Base-by-base conservation (phyloP, 2,113 vertebrate genomes). In the Perca flavescens region DNA sequence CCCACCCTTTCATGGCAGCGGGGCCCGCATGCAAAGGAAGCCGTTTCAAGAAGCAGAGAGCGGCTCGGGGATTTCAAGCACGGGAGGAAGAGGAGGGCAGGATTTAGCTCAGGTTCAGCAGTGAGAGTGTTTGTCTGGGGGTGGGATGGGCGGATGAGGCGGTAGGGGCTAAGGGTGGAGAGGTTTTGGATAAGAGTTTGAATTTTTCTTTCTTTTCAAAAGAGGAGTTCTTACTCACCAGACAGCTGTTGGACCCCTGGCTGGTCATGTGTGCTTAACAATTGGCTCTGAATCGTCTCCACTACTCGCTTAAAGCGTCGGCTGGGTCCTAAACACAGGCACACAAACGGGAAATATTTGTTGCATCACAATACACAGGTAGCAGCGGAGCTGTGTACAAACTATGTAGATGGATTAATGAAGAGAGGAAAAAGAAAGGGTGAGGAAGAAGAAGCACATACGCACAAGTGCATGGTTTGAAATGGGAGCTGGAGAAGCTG, bases 231-330 rank as follows among this genome's bases (percentile, higher is more conserved):
- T 66, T 88, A 96, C 97, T 98, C 95, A 99, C 98, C 98, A 95
- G 98, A 96, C 93, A 99, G 94, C 94, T 99, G 98, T 93, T 98
- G 98, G 94, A 97, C 97, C 13, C 97, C 96, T 3, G 97, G 97
- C 95, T 99, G 98, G 90, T 98, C 97, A 9, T 99, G 97, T 93
- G 98, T 97, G 95, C 98, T 99, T 96, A 99, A 96, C 95, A 99
- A 96, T 95, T 99, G 98, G 82, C 97, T 96, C 95, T 99, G 98
- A 93, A 99, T 99, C 67, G 98, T 98, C 97, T 99, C 98, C 91
- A 99, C 98, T 88, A 99, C 98, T 91, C 98, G 96, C 95, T 99
- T 99, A 91, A 99, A 99, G 86, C 98, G 97, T 84, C 98, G 97
- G 91, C 98, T 99, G 40, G 97, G 98, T 95, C 98, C 98, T 99